Evolutionary conservation across 1,140 invertebrate genomes (phyloP).

Genomic region (Musca vetustissima): DNA sequence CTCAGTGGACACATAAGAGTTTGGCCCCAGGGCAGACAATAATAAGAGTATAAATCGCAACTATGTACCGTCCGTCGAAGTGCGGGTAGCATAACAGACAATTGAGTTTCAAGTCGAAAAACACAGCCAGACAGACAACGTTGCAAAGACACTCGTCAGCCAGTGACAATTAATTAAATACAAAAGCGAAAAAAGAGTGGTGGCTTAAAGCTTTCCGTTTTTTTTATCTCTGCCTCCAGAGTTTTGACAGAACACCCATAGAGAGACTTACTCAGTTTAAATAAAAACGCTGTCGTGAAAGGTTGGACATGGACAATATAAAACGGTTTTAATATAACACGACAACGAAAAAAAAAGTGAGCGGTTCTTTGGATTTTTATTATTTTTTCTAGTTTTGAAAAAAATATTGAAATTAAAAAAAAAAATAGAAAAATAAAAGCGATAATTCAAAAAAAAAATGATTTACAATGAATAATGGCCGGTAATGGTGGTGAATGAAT

Average conservation of each 20-base stretch:
- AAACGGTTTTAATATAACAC: no score
- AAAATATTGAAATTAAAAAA: no score
- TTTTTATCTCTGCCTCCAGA: neutral
- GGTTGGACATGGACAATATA: neutral
- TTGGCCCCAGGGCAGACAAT: neutral
- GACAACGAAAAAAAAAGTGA: conserved; percentile 4
- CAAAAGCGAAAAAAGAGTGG: no score
- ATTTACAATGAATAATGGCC: no score
- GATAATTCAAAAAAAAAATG: no score
- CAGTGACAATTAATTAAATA: neutral
- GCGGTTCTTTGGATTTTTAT: no score
- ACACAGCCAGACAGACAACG: neutral
- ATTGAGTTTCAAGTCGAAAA: neutral
- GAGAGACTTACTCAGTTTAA: conserved; percentile 8
- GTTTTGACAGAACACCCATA: neutral
- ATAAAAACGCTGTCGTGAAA: conserved; percentile 12
- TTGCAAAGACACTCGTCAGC: neutral
- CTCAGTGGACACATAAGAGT: neutral
- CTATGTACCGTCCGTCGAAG: neutral
- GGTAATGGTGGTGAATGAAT: no score
- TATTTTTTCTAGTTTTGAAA: no score
- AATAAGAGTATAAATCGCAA: neutral
- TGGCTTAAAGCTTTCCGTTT: conserved; percentile 19
- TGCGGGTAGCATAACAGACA: neutral
- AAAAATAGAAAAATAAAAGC: no score